A percentile compares a stretch with the other conserved stretches of the same genome.
Evolutionary conservation across 2,888 invertebrate species (phyloP).

Genomic region (Falcaria lacertinaria): DNA sequence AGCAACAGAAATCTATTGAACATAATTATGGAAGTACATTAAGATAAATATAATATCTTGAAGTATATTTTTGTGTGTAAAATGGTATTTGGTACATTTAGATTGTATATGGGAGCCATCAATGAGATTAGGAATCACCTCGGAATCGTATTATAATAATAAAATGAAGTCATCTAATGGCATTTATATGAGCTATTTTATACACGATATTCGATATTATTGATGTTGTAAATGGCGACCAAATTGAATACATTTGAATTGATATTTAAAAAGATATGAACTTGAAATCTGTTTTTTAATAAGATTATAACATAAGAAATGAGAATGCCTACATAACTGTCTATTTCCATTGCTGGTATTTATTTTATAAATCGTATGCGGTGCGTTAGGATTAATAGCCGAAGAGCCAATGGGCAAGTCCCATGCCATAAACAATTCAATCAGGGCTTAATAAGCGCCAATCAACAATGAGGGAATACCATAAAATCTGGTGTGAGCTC

Average conservation of each 20-base stretch:
- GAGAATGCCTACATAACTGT: no score
- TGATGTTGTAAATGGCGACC: no score
- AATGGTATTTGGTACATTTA: background rate
- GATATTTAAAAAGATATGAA: no score
- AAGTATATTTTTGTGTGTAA: background rate
- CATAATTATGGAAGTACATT: background rate
- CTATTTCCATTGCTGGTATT: no score
- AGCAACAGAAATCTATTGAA: background rate
- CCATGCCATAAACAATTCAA: background rate
- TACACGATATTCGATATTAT: conserved; percentile 1
- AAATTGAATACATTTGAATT: no score
- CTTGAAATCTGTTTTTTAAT: conserved; percentile 2
- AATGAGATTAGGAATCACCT: background rate
- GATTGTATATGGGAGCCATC: background rate
- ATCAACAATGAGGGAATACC: background rate
- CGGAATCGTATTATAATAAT: background rate
- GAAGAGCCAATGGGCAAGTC: conserved; percentile 2
- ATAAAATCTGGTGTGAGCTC: conserved; percentile 10
- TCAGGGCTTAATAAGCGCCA: background rate
- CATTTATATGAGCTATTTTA: background rate
- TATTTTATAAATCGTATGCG: no score
- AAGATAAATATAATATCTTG: background rate
- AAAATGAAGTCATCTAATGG: background rate
- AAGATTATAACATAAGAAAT: no score
- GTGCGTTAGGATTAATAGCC: background rate